phyloP scores from a whole-genome alignment of 2,113 vertebrate genomes.

The Carassius auratus region DNA sequence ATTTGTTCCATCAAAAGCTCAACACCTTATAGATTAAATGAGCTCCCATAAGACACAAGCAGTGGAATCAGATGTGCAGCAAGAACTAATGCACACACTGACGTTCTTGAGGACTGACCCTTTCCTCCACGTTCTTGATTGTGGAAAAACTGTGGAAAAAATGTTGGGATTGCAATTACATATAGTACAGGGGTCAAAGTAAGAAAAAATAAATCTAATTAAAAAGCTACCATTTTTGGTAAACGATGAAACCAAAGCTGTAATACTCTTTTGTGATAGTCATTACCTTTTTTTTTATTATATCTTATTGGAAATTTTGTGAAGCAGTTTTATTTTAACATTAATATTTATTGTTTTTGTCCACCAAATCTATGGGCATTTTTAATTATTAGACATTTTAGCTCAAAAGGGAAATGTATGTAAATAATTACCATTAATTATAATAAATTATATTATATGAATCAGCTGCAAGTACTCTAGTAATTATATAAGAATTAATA shows the following conservation, averaged over 20 bases:
- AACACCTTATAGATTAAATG: slow-evolving; percentile 35
- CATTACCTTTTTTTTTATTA: neutral
- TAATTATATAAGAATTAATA: no score
- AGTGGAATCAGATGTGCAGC: slow-evolving; percentile 26
- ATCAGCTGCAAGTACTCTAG: no score
- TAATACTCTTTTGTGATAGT: neutral
- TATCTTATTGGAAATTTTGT: neutral
- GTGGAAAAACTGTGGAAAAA: neutral
- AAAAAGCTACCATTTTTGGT: neutral
- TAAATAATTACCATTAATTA: no score
- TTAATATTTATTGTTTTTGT: neutral
- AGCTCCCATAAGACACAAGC: slow-evolving; percentile 15
- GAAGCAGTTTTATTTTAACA: neutral
- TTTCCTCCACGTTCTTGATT: neutral
- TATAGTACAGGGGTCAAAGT: neutral
- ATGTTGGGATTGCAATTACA: neutral
- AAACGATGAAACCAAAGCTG: neutral
- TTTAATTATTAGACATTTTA: neutral
- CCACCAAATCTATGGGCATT: neutral
- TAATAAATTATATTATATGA: no score
- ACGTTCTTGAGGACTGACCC: neutral
- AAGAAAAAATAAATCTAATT: neutral
- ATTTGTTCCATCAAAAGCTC: slow-evolving; percentile 36
- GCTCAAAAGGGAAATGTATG: neutral
- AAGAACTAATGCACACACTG: slow-evolving; percentile 3